These are phyloP conservation scores for Coptodon rendalli DNA, from an alignment of 2,113 vertebrate genomes.

Conservation along the genomic window DNA sequence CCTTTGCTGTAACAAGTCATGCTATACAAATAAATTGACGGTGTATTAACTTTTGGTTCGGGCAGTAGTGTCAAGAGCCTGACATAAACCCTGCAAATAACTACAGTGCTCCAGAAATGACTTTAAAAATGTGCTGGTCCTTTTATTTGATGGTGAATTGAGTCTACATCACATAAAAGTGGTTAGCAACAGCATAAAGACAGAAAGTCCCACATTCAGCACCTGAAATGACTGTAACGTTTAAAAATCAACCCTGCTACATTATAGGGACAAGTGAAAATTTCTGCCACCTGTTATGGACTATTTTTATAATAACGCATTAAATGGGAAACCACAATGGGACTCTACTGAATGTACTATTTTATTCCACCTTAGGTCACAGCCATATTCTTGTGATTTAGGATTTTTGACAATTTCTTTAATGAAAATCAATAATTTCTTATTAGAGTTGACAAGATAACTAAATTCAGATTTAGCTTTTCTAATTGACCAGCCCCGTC, in stretches of 20 bases:
- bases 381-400: not conserved
- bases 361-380: not conserved
- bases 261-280: not conserved
- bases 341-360: not conserved
- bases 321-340: not conserved
- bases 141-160: not conserved
- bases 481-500: not conserved
- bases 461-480: not conserved
- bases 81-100: not conserved
- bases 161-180: not conserved
- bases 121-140: not conserved
- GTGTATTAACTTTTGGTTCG: not conserved
- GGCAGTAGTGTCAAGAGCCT: not conserved
- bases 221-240: not conserved
- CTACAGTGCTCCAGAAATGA: rapidly evolving
- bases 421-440: not conserved
- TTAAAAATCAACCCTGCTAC: not conserved
- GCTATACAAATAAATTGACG: not conserved
- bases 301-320: not conserved
- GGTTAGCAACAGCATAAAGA: not conserved
- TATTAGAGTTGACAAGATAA: not conserved
- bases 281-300: not conserved
- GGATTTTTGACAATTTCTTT: not conserved
- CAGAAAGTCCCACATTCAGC: not conserved
- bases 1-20: not conserved